Base-by-base conservation (phyloP, 2,888 invertebrate genomes). In the Orthosia cruda region DNA sequence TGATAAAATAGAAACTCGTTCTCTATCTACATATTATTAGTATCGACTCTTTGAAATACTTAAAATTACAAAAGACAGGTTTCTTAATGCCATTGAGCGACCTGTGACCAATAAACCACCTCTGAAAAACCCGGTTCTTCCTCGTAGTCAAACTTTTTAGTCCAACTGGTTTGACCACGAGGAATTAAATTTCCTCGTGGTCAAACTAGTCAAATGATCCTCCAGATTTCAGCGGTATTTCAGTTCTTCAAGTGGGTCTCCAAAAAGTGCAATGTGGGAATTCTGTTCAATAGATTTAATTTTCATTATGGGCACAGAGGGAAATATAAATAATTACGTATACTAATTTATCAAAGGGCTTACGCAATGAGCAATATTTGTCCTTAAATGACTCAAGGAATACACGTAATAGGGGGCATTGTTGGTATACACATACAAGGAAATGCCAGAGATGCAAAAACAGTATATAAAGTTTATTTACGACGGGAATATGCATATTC, bases 401-500 rank as follows among this genome's bases (percentile, higher is more conserved):
- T 15, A 16, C 32, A 12, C 20, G 0, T 47, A 47, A 52, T 18
- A 47, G 49, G 57, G 7, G 20, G 15, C 23, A 23, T 18, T 40
- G 15, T 75, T 52, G 11, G 13, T 54, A 40, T 15, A 26, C n/a
- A 26, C 4, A 26, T 11, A n/a, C 18, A 45, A 12, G 74, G 81
- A n/a, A 65, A 75, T 23, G 5, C 70, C 59, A 49, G 7, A 49
- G 16, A 20, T 13, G 1, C 5, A 26, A n/a, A 20, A 52, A 45
- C 45, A 40, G 16, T 84, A 84, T 82, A 82, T 69, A 84, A 71
- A 71, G 58, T 23, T 45, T 23, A 12, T 59, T n/a, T 47, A 12
- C 15, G 0, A 45, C 54, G n/a, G 20, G 16, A 47, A 26, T 49
- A 40, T 15, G 5, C 4, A 59, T 26, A 80, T 18, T 80, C 55